Conservation (phyloP, 2,888 invertebrate genomes). For the Andrena minutula region DNA sequence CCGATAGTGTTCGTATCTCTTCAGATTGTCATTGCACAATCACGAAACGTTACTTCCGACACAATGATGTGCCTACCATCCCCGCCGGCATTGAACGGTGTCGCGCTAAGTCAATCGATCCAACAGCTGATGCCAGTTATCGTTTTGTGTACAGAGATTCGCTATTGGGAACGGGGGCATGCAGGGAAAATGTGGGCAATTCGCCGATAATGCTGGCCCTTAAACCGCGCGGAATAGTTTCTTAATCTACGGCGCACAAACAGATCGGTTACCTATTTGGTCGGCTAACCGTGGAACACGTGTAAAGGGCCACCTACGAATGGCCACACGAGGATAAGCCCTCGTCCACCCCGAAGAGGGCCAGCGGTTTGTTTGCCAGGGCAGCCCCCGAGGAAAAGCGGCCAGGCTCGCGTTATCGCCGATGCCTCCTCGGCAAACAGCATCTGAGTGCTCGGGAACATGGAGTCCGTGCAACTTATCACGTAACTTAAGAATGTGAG, state of each 20-base stretch:
- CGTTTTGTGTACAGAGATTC: neutral
- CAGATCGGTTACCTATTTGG: conserved; percentile 74
- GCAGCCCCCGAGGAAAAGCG: conserved; percentile 52
- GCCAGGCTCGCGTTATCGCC: conserved; percentile 55
- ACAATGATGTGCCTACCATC: neutral
- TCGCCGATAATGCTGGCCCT: conserved; percentile 1
- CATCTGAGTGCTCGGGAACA: conserved; percentile 29
- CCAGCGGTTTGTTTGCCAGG: conserved; percentile 59
- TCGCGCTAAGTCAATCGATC: neutral
- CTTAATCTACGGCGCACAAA: conserved; percentile 75
- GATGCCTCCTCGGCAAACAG: conserved; percentile 50
- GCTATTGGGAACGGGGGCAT: neutral
- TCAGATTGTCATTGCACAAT: conserved; percentile 6
- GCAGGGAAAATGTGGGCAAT: neutral
- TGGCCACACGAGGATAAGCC: conserved; percentile 53
- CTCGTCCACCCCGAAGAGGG: conserved; percentile 36
- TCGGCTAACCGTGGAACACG: conserved; percentile 67
- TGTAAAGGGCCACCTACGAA: conserved; percentile 65
- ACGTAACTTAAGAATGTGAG: conserved; percentile 31
- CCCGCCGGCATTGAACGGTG: too few species aligned
- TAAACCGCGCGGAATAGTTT: conserved; percentile 32
- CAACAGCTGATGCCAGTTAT: neutral
- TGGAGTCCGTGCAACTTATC: conserved; percentile 44
- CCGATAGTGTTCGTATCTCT: neutral
- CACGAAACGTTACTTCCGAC: neutral